A percentile compares a stretch with the other conserved stretches of the same genome.
Conservation (phyloP, 2,888 invertebrate genomes). For the Notodonta dromedarius region DNA sequence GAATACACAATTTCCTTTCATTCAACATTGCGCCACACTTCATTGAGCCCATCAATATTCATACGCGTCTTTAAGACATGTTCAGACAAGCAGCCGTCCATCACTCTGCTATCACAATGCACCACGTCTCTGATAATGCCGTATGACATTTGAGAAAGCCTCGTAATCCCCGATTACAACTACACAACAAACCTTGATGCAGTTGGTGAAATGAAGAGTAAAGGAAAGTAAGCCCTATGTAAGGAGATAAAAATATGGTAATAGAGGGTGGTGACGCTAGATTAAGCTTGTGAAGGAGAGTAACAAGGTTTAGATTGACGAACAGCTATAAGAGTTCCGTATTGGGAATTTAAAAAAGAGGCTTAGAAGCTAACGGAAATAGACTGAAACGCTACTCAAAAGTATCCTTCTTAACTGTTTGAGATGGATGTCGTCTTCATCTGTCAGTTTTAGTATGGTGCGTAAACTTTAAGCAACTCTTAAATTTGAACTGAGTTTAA, state of each 20-base stretch:
- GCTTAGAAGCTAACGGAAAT: too few species aligned
- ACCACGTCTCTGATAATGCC: constrained; percentile 28
- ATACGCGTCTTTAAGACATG: constrained; percentile 10
- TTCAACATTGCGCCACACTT: constrained; percentile 26
- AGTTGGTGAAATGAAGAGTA: not conserved
- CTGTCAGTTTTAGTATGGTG: too few species aligned
- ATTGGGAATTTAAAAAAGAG: not conserved
- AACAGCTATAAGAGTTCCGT: not conserved
- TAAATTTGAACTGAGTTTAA: too few species aligned
- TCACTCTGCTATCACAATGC: constrained; percentile 41
- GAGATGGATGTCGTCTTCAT: too few species aligned
- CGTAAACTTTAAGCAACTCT: too few species aligned
- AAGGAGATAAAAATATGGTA: not conserved
- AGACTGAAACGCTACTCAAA: too few species aligned
- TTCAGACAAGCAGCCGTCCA: constrained; percentile 26
- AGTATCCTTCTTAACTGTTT: too few species aligned
- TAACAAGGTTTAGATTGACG: constrained; percentile 27
- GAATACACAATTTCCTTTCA: constrained; percentile 26
- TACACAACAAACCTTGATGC: constrained; percentile 12
- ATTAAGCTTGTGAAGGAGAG: constrained; percentile 10
- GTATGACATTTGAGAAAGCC: constrained; percentile 37
- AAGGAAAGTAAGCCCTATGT: constrained; percentile 13
- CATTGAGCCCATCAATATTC: constrained; percentile 37
- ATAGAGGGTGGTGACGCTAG: not conserved
- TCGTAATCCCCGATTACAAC: constrained; percentile 39